Percentiles rank a stretch among this genome's conserved stretches.
Evolutionary conservation across 1,140 invertebrate genomes (phyloP).

Genomic region (Trachymyrmex septentrionalis): DNA sequence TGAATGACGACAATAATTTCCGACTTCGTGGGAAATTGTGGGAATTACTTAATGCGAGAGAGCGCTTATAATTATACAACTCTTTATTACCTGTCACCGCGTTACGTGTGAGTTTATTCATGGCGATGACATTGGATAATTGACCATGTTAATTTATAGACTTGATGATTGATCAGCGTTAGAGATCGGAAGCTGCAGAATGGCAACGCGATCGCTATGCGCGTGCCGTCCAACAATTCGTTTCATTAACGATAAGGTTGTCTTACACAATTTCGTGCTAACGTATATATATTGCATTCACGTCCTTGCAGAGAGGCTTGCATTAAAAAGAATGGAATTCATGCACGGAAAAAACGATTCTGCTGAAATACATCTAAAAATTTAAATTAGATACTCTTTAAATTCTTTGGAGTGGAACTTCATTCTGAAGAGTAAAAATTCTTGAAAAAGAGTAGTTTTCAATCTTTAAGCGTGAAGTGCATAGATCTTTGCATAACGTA

Average conservation of each 20-base stretch:
- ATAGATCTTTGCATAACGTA: too few relatives aligned
- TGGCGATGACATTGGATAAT: constrained; percentile 66
- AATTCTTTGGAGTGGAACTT: too few relatives aligned
- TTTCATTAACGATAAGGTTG: neutral
- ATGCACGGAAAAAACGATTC: neutral
- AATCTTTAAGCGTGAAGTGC: too few relatives aligned
- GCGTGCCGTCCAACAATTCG: neutral
- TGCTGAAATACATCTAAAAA: neutral
- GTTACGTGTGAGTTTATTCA: constrained; percentile 68
- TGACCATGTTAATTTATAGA: constrained; percentile 25
- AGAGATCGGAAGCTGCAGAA: constrained; percentile 17
- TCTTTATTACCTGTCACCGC: constrained; percentile 26
- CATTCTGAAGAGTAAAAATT: too few relatives aligned
- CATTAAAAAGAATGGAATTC: neutral
- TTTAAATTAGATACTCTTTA: too few relatives aligned
- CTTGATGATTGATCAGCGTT: neutral
- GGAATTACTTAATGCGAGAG: neutral
- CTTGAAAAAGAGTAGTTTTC: too few relatives aligned
- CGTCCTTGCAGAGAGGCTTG: too few relatives aligned
- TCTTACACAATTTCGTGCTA: neutral
- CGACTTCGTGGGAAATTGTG: neutral
- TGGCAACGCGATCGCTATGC: neutral
- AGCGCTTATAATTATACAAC: constrained; percentile 25
- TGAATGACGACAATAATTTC: neutral
- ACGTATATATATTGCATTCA: neutral